Percentiles rank a stretch among this genome's conserved stretches.
phyloP scores from a whole-genome alignment of 2,113 vertebrate species.

The Rhipidura dahli region DNA sequence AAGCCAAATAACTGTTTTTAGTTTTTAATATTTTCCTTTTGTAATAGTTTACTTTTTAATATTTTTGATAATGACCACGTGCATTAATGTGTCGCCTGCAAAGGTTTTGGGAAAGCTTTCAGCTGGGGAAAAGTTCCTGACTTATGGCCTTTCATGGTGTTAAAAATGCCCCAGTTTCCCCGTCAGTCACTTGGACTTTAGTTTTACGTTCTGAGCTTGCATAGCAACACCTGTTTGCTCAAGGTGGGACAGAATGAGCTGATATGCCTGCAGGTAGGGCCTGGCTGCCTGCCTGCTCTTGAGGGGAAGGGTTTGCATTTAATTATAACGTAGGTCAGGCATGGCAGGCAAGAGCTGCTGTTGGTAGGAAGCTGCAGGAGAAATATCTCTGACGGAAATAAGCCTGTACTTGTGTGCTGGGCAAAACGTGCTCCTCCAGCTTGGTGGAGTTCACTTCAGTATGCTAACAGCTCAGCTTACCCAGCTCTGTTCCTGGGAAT shows the following conservation, averaged over 20 bases:
- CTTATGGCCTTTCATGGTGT: neutral
- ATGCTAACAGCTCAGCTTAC: rapidly evolving
- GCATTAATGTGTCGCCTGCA: neutral
- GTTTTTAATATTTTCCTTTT: neutral
- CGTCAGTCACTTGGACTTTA: neutral
- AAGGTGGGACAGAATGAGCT: constrained; percentile 57
- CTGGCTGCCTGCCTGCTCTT: constrained; percentile 18
- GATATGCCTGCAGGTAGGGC: constrained; percentile 43
- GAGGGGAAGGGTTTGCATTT: neutral
- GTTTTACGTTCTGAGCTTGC: constrained; percentile 12
- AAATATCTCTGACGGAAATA: neutral
- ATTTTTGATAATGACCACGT: neutral
- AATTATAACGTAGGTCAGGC: neutral
- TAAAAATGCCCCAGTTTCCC: neutral
- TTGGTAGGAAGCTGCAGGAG: neutral
- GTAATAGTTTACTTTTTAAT: neutral
- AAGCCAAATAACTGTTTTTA: neutral
- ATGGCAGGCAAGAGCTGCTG: neutral
- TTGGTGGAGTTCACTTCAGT: neutral
- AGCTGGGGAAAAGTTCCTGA: neutral
- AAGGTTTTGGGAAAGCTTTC: constrained; percentile 13
- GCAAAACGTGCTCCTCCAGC: neutral
- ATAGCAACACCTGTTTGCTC: constrained; percentile 72
- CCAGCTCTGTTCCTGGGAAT: neutral
- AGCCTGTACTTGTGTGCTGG: neutral